Evolutionary conservation across 2,888 invertebrate species (phyloP).

Genomic region (Leucophora obtusa): DNA sequence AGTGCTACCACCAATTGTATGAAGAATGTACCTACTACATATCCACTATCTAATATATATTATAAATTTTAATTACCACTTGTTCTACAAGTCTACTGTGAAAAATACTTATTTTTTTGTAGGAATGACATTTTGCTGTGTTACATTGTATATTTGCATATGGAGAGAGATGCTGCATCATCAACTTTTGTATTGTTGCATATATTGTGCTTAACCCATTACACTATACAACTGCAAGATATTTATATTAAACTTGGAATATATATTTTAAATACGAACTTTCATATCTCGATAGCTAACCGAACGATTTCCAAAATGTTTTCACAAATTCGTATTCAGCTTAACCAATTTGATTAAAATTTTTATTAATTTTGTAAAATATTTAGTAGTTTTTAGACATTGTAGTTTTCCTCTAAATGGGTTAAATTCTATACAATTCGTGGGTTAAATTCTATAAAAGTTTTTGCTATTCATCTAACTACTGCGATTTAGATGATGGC

Average conservation of each 20-base stretch:
- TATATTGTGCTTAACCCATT: background rate
- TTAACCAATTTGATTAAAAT: too few relatives aligned
- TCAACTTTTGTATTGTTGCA: conserved; percentile 15
- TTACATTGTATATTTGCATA: conserved; percentile 16
- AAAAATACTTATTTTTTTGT: conserved; percentile 16
- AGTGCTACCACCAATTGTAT: conserved; percentile 31
- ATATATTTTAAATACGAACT: too few relatives aligned
- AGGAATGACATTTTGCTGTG: background rate
- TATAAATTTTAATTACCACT: conserved; percentile 63
- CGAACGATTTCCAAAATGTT: too few relatives aligned
- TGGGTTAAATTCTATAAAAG: conserved; percentile 9
- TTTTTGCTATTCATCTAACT: background rate
- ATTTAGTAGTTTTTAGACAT: too few relatives aligned
- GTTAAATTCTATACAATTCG: background rate
- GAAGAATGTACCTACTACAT: background rate
- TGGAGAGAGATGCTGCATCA: background rate
- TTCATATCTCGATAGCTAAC: too few relatives aligned
- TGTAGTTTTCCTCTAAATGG: background rate
- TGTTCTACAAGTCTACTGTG: conserved; percentile 42
- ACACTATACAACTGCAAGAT: too few relatives aligned
- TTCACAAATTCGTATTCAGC: too few relatives aligned
- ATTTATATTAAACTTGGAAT: too few relatives aligned
- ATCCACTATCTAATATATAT: conserved; percentile 11
- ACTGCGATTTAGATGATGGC: conserved; percentile 33
- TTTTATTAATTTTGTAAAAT: too few relatives aligned